Percentiles rank a stretch among this genome's conserved stretches.
phyloP scores from a whole-genome alignment of 1,140 invertebrate genomes.

The Armadillidium nasatum region DNA sequence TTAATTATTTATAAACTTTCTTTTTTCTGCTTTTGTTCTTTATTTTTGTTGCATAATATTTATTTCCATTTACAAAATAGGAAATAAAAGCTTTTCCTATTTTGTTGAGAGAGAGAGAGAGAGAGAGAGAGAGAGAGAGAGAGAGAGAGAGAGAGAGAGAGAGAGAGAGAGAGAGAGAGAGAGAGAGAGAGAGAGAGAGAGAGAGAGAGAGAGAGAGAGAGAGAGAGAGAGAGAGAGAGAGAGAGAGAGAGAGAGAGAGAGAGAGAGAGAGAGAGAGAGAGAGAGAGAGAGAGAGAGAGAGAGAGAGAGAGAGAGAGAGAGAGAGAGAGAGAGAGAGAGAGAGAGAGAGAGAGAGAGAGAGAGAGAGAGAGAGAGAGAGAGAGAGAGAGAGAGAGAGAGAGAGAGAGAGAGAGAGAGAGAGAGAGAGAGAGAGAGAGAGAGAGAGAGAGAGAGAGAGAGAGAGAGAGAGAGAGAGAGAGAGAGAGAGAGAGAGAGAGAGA shows the following conservation, averaged over 20 bases:
- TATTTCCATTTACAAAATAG: too few relatives aligned
- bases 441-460: background rate
- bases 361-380: background rate
- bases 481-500: background rate
- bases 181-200: constrained; percentile 15
- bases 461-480: background rate
- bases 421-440: constrained; percentile 10
- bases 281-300: background rate
- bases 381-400: background rate
- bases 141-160: too few relatives aligned
- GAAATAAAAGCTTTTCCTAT: too few relatives aligned
- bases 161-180: background rate
- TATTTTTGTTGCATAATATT: too few relatives aligned
- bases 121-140: too few relatives aligned
- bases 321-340: background rate
- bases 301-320: background rate
- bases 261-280: background rate
- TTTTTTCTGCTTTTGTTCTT: too few relatives aligned
- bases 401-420: background rate
- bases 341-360: background rate
- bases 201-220: too few relatives aligned
- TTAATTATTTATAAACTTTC: too few relatives aligned
- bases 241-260: constrained; percentile 16
- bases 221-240: constrained; percentile 16
- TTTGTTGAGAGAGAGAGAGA: too few relatives aligned